Evolutionary conservation across 1,140 invertebrate species (phyloP).

Genomic region (Phenacoccus solenopsis): DNA sequence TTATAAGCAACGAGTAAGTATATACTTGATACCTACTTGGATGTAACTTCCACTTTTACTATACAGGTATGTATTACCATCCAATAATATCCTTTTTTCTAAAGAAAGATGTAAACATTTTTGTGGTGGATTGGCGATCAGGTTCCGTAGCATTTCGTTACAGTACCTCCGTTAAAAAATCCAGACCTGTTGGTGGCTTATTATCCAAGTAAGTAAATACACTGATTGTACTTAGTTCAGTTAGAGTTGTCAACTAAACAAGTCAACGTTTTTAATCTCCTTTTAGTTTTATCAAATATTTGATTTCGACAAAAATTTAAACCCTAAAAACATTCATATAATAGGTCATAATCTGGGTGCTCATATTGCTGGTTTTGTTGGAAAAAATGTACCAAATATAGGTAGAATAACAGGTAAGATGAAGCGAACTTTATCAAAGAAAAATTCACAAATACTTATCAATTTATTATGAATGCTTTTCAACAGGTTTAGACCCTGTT

Average conservation of each 20-base stretch:
- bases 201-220: neutral
- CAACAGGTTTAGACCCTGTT: neutral
- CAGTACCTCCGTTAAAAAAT: neutral
- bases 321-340: constrained; percentile 27
- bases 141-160: neutral
- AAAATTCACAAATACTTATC: neutral
- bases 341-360: constrained; percentile 32
- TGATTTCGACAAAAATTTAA: constrained; percentile 24
- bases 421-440: neutral
- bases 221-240: neutral
- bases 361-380: constrained; percentile 31
- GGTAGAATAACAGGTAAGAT: constrained; percentile 30
- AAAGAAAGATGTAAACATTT: neutral
- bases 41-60: neutral
- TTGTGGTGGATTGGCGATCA: neutral
- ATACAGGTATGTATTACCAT: neutral
- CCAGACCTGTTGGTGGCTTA: neutral
- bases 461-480: neutral
- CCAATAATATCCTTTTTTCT: neutral
- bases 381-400: constrained; percentile 29
- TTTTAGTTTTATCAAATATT: constrained; percentile 27
- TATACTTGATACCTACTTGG: too few species aligned
- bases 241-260: too few species aligned
- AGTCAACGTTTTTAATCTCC: too few species aligned
- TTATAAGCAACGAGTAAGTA: neutral